These are phyloP conservation scores for Plotosus lineatus DNA, from an alignment of 2,113 vertebrate species.

Conservation along the genomic window DNA sequence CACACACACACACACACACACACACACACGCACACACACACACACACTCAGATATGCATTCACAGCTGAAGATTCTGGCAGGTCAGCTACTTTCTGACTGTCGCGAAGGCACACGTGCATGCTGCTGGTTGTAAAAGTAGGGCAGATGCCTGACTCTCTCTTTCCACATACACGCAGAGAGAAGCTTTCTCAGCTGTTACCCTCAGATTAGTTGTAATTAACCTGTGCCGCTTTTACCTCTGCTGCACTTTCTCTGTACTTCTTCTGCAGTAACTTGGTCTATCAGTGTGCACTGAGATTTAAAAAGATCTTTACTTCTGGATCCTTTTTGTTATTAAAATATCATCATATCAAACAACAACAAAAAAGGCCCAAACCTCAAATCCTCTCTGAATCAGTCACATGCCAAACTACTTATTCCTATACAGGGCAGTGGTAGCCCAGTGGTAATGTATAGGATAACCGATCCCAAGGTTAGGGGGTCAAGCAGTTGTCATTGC, in stretches of 20 bases:
- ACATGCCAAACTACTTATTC: too few species aligned
- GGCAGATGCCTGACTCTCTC: conserved; percentile 69
- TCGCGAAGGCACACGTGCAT: conserved; percentile 31
- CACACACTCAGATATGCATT: conserved; percentile 27
- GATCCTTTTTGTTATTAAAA: neutral
- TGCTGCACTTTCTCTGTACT: conserved; percentile 66
- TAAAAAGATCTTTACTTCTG: neutral
- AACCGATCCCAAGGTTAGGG: too few species aligned
- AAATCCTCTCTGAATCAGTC: too few species aligned
- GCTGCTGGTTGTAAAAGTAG: conserved; percentile 67
- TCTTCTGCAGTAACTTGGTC: conserved; percentile 66
- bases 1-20: conserved; percentile 38
- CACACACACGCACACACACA: conserved; percentile 35
- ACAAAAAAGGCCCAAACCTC: neutral
- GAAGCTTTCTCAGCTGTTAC: conserved; percentile 73
- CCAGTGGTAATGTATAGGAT: too few species aligned
- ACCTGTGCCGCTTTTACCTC: conserved; percentile 55
- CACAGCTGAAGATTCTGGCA: conserved; percentile 52
- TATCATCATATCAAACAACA: neutral
- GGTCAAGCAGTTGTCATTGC: too few species aligned
- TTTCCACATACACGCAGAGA: conserved; percentile 67
- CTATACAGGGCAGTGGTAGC: too few species aligned
- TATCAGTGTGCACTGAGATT: conserved; percentile 21
- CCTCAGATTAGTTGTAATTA: conserved; percentile 73
- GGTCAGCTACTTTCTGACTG: conserved; percentile 50